These are phyloP conservation scores for Lepisosteus oculatus DNA, from an alignment of 2,113 vertebrate species.

Conservation along the genomic window DNA sequence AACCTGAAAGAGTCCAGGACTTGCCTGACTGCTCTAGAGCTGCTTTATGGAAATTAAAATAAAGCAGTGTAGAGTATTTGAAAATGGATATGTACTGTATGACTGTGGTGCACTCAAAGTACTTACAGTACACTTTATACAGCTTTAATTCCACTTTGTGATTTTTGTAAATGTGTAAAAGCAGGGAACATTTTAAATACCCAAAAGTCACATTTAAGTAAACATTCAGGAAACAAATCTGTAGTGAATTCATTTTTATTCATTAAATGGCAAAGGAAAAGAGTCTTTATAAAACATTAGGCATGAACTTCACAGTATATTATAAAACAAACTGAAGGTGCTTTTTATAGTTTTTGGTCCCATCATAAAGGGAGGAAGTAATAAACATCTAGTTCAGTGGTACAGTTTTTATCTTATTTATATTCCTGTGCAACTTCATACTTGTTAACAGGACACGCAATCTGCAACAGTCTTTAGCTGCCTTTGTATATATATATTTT, in stretches of 20 bases:
- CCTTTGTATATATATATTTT: neutral
- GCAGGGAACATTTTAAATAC: no score
- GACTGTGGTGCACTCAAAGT: no score
- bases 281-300: neutral
- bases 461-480: conserved; percentile 1
- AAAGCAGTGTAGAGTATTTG: no score
- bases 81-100: no score
- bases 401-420: neutral
- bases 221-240: neutral
- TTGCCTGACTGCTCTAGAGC: no score
- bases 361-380: neutral
- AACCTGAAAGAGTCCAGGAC: no score
- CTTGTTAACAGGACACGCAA: neutral
- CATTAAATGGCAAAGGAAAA: neutral
- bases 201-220: no score
- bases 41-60: no score
- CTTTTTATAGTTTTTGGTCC: neutral
- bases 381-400: no score
- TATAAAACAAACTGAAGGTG: neutral
- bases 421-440: neutral
- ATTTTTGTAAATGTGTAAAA: no score
- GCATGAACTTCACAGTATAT: neutral
- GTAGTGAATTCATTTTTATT: neutral
- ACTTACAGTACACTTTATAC: no score
- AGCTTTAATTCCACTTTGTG: no score